phyloP scores from a whole-genome alignment of 1,140 invertebrate genomes.

The Riptortus pedestris region DNA sequence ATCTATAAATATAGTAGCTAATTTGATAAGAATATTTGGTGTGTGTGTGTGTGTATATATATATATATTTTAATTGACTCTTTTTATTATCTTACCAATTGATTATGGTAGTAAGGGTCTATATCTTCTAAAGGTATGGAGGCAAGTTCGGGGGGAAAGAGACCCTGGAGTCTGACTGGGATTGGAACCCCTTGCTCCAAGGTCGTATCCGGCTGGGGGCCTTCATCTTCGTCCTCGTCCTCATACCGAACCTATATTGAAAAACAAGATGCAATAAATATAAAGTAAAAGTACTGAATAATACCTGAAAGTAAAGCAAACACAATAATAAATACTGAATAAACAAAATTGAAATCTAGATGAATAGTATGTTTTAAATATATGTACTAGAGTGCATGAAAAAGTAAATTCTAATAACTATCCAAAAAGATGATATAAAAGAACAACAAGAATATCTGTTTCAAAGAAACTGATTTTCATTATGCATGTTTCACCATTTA shows the following conservation, averaged over 20 bases:
- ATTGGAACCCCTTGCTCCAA: slow-evolving; percentile 84
- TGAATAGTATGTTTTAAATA: too few relatives aligned
- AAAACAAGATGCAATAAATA: background rate
- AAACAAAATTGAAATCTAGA: background rate
- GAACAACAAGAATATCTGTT: too few relatives aligned
- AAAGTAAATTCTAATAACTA: too few relatives aligned
- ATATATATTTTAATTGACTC: too few relatives aligned
- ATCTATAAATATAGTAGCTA: too few relatives aligned
- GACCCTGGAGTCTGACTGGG: slow-evolving; percentile 77
- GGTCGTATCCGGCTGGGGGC: slow-evolving; percentile 82
- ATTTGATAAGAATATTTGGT: too few relatives aligned
- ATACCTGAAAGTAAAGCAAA: too few relatives aligned
- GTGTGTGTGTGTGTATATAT: too few relatives aligned
- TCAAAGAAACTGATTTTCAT: too few relatives aligned
- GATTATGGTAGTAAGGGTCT: slow-evolving; percentile 83
- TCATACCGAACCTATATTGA: slow-evolving; percentile 73
- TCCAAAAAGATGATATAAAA: too few relatives aligned
- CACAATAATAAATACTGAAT: background rate
- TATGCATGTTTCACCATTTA: too few relatives aligned
- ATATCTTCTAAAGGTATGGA: slow-evolving; percentile 92
- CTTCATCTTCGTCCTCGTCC: slow-evolving; percentile 92
- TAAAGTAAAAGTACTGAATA: background rate
- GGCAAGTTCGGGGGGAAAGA: slow-evolving; percentile 80
- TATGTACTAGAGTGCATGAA: too few relatives aligned
- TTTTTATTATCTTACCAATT: slow-evolving; percentile 78